phyloP scores from a whole-genome alignment of 2,888 invertebrate genomes.

The Torymus auratus region DNA sequence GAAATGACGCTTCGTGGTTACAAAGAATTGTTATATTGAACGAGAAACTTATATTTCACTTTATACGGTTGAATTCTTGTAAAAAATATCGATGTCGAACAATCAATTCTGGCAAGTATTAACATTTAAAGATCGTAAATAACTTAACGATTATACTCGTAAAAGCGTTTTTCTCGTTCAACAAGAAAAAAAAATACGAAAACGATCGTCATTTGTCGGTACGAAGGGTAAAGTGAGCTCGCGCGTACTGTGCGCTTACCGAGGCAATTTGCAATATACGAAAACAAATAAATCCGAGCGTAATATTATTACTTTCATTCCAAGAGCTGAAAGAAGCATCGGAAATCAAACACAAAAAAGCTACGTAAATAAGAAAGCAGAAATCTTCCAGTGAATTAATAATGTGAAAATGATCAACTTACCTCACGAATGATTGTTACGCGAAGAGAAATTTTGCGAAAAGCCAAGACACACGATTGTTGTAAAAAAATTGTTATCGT shows the following conservation, averaged over 20 bases:
- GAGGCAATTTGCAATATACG: not conserved
- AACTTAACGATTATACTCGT: too few species aligned
- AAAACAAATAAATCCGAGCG: constrained; percentile 7
- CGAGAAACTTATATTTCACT: too few species aligned
- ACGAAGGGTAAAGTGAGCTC: not conserved
- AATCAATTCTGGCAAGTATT: not conserved
- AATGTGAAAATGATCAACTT: too few species aligned
- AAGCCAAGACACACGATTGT: too few species aligned
- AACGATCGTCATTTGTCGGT: not conserved
- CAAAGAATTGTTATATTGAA: too few species aligned
- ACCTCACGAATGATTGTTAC: too few species aligned
- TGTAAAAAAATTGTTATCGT: too few species aligned
- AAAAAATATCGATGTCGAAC: too few species aligned
- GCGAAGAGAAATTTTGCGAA: too few species aligned
- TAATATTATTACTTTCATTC: not conserved
- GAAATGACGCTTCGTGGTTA: not conserved
- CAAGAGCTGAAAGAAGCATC: not conserved
- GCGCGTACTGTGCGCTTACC: not conserved
- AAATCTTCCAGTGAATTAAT: not conserved
- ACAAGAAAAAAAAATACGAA: not conserved
- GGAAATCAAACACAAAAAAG: not conserved
- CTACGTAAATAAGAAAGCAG: not conserved
- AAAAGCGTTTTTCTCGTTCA: not conserved
- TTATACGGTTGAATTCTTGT: too few species aligned
- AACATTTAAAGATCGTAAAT: not conserved